Evolutionary conservation across 2,797 vertebrate species (phyloP).

Genomic region (Monodelphis domestica): DNA sequence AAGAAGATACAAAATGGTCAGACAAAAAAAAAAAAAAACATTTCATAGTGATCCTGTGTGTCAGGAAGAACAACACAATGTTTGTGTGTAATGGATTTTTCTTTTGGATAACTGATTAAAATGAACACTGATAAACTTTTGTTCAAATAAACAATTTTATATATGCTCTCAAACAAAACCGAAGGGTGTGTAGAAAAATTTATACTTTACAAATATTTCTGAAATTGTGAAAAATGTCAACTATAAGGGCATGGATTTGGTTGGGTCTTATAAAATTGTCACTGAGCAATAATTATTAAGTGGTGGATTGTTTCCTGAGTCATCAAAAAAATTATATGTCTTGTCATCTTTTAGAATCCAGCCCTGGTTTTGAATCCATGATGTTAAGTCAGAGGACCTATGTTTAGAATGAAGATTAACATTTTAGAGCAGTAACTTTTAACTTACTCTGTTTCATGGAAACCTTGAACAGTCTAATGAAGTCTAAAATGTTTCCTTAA

Average conservation of each 20-base stretch:
- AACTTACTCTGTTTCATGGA: not conserved
- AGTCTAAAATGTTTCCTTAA: not conserved
- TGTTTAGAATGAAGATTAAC: not conserved
- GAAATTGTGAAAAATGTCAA: not conserved
- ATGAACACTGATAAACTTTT: conserved; percentile 28
- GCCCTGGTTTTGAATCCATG: not conserved
- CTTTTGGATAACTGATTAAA: not conserved
- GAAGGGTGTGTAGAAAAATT: conserved; percentile 24
- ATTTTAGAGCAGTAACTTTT: not conserved
- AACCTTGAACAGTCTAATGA: not conserved
- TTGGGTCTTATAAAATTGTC: not conserved
- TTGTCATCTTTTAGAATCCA: not conserved
- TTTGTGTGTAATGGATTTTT: not conserved
- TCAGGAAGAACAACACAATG: not conserved
- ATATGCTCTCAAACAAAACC: not conserved
- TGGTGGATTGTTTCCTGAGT: not conserved
- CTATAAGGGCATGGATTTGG: not conserved
- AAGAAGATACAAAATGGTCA: not conserved
- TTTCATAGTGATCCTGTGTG: not conserved
- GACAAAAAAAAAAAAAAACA: no score
- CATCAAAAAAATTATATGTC: not conserved
- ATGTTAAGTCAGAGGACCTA: not conserved
- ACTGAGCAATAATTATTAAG: not conserved
- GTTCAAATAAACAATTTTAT: not conserved
- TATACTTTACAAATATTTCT: conserved; percentile 1